Evolutionary conservation across 2,113 vertebrate genomes (phyloP), one percentile per base, ranked within the genome.

Genomic region (Colaptes auratus): DNA sequence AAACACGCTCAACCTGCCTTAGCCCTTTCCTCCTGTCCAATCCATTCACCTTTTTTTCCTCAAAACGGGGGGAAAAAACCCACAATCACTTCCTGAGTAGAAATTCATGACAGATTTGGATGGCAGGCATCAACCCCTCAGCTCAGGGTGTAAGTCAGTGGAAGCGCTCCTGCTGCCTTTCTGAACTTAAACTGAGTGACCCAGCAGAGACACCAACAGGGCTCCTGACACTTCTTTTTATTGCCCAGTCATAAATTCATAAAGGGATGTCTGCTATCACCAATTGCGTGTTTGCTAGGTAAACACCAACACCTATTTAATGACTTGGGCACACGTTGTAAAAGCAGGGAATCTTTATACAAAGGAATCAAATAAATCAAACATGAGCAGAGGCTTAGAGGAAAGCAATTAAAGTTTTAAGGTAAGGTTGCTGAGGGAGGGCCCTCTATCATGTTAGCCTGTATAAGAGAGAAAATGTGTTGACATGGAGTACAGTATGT

Each of bases 191-290:
- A 87, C 70, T 93, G 95, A 97, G 94, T 88, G 97, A 95, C 94
- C 97, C 94, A 90, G 86, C 82, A 94, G 92, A 97, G 90, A 86
- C 91, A 92, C 89, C 82, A 92, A 86, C 73, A 85, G 91, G 82
- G 89, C 90, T 97, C 95, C 93, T 96, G 97, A 95, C 97, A 97
- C 97, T 98, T 97, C 96, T 98, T 96, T 98, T 97, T 98, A 98
- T 97, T 97, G 96, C 97, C 97, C 96, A 44, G 91, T 98, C 98
- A 98, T 99, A 98, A 98, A 98, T 98, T 98, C 97, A 98, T 97
- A 96, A 98, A 97, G 90, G 86, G 96, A 96, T 93, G 92, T 94
- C 96, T 84, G 95, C 97, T 97, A 91, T 72, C 96, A 92, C 96
- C 97, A 97, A 95, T 94, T 92, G 97, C 97, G 96, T 97, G 97